Base-by-base conservation (phyloP, 2,113 vertebrate species). In the Channa argus region DNA sequence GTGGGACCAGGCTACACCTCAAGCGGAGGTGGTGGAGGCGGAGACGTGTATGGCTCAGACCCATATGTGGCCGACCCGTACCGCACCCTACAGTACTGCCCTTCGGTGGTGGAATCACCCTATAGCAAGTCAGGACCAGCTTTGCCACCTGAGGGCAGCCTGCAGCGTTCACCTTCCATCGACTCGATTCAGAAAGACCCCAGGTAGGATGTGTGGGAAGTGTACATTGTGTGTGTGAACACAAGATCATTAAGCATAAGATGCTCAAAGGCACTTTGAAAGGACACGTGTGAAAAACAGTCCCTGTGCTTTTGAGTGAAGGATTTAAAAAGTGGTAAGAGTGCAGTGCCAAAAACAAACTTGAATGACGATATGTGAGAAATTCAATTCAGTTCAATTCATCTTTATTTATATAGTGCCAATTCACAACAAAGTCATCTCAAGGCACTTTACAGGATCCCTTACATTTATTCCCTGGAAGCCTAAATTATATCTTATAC, bases 101-200 rank as follows among this genome's bases (percentile, higher is more conserved):
- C 98, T 69, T 98, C 98, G 0, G 96, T 97, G 85, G 97, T 97
- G 80, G 98, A 99, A 86, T 99, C 98, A 34, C 98, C 98, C 11
- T 99, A 99, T 95, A 99, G 98, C 97, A 99, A 99, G 87, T 99
- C 98, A 51, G 98, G 98, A 86, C 97, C 98, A 24, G 96, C 97
- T 88, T 95, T 99, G 77, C 98, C 98, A 3, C 97, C 98, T 0
- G 98, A 99, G 92, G 97, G 97, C 84, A 97, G 93, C 91, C 94
- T 99, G 95, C 97, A 97, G 87, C 95, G 97, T 77, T 99, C 98
- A 38, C 97, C 98, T 46, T 99, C 98, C 82, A 97, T 99, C 81
- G 98, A 99, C 94, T 99, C 97, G 80, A 99, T 99, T 89, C 98
- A 99, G 93, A 99, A 99, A 93, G 98, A 99, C 91, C 98, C 98